A percentile compares a stretch with the other conserved stretches of the same genome.
Evolutionary conservation across 2,888 invertebrate species (phyloP).

Genomic region (Drosophila prolongata): DNA sequence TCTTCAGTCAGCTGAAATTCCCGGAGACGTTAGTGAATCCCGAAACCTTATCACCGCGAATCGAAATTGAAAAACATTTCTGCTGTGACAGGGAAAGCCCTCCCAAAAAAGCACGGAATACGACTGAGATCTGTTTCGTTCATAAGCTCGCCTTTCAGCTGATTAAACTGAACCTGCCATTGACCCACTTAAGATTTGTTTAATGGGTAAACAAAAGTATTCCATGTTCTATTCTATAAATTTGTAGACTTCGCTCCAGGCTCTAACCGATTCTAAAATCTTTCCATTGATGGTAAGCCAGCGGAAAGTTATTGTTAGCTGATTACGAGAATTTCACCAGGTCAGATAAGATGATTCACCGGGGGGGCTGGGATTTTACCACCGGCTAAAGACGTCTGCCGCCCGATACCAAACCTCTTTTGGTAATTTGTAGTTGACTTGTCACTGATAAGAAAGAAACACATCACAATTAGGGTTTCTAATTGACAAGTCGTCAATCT

Average conservation of each 20-base stretch:
- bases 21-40: background rate
- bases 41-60: background rate
- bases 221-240: background rate
- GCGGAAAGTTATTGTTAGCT: conserved; percentile 1
- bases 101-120: background rate
- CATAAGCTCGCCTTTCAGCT: conserved; percentile 9
- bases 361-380: background rate
- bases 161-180: conserved; percentile 49
- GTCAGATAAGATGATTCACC: conserved; percentile 2
- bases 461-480: background rate
- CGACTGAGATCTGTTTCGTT: background rate
- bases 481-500: background rate
- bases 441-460: background rate
- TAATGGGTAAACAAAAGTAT: background rate
- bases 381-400: background rate
- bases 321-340: conserved; percentile 5
- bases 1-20: conserved; percentile 4
- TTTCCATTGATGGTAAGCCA: background rate
- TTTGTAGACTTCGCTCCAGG: background rate
- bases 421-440: background rate
- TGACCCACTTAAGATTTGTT: conserved; percentile 51
- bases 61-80: background rate
- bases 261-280: background rate
- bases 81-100: background rate
- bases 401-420: background rate